A percentile compares a stretch with the other conserved stretches of the same genome.
Conservation (phyloP, 2,888 invertebrate genomes). For the Drosophila paramelanica region DNA sequence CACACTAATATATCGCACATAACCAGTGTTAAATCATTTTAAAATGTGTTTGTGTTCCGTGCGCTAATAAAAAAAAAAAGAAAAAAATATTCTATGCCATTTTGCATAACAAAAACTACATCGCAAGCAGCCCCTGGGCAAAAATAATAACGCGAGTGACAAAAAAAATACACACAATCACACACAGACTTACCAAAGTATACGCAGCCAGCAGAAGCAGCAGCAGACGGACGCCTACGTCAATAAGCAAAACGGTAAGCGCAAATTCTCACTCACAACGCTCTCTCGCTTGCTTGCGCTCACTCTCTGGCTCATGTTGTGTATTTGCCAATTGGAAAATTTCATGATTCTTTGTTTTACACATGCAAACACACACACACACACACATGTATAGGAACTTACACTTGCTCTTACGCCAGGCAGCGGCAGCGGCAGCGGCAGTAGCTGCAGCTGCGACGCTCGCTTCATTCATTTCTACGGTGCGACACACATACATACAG, state of each 20-base stretch:
- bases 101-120: constrained; percentile 73
- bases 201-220: constrained; percentile 36
- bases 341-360: constrained; percentile 66
- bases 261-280: constrained; percentile 48
- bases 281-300: constrained; percentile 16
- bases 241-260: constrained; percentile 77
- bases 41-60: constrained; percentile 45
- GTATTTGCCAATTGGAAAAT: constrained; percentile 73
- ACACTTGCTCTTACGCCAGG: constrained; percentile 66
- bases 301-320: constrained; percentile 26
- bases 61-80: constrained; percentile 6
- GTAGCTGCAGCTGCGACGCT: constrained; percentile 18
- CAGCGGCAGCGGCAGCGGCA: constrained; percentile 35
- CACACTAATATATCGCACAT: constrained; percentile 8
- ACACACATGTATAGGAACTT: constrained; percentile 32
- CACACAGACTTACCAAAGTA: constrained; percentile 45
- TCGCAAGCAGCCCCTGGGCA: constrained; percentile 63
- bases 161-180: constrained; percentile 39
- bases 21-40: constrained; percentile 43
- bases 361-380: constrained; percentile 42
- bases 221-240: constrained; percentile 67
- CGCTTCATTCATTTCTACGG: constrained; percentile 72
- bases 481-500: constrained; percentile 32
- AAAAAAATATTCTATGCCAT: constrained; percentile 48
- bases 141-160: constrained; percentile 59